Conservation (phyloP, 2,797 vertebrate species). For the Gypaetus barbatus region DNA sequence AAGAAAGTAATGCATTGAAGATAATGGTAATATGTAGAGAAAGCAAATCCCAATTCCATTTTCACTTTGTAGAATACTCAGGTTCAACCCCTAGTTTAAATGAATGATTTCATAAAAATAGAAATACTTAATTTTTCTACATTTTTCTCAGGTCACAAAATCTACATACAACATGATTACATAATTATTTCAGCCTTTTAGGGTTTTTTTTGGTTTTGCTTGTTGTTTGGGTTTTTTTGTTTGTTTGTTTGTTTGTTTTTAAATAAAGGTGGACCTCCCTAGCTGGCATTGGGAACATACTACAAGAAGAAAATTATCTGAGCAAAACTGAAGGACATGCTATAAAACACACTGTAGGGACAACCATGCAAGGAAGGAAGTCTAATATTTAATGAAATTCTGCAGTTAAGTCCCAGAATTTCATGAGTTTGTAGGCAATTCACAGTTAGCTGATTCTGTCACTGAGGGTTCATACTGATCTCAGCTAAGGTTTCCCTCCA, state of each 20-base stretch:
- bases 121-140: background rate
- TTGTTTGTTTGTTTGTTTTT: background rate
- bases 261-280: background rate
- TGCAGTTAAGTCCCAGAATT: background rate
- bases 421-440: background rate
- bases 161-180: background rate
- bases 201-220: background rate
- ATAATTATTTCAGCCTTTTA: background rate
- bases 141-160: background rate
- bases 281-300: background rate
- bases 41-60: background rate
- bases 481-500: background rate
- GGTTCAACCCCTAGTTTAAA: background rate
- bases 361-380: background rate
- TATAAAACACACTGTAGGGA: background rate
- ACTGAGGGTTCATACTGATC: background rate
- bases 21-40: background rate
- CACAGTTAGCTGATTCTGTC: background rate
- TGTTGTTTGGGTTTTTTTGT: background rate
- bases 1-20: background rate
- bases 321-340: background rate
- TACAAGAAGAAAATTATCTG: background rate
- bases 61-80: background rate
- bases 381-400: background rate
- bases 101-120: background rate